Evolutionary conservation across 2,797 vertebrate genomes (phyloP).

Genomic region (Monodelphis domestica): DNA sequence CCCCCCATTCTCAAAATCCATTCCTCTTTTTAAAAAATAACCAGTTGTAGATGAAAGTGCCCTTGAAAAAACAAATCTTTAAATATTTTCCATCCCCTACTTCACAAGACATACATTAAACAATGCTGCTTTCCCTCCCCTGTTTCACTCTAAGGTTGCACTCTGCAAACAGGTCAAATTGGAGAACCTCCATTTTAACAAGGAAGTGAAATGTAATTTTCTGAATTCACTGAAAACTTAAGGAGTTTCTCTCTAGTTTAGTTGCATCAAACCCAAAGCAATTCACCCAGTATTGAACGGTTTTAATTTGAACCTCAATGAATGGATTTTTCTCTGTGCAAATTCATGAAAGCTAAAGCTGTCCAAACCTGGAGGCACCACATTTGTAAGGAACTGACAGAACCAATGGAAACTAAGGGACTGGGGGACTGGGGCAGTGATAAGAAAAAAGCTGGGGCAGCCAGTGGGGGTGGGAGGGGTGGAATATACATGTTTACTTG

Average conservation of each 20-base stretch:
- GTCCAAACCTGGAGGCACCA: conserved; percentile 71
- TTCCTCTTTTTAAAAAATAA: conserved; percentile 66
- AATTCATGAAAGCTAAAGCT: conserved; percentile 65
- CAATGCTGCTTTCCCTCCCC: conserved; percentile 60
- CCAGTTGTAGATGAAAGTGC: conserved; percentile 77
- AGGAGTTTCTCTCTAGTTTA: conserved; percentile 66
- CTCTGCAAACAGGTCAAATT: conserved; percentile 74
- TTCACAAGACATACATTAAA: conserved; percentile 69
- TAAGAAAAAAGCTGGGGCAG: conserved; percentile 19
- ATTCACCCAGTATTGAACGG: conserved; percentile 64
- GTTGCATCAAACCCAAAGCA: conserved; percentile 65
- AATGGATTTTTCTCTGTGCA: conserved; percentile 57
- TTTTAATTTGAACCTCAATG: conserved; percentile 70
- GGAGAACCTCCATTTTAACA: conserved; percentile 71
- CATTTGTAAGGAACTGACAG: conserved; percentile 70
- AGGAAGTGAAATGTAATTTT: conserved; percentile 77
- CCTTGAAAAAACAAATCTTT: conserved; percentile 77
- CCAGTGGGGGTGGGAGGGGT: no score
- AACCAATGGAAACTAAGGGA: conserved; percentile 19
- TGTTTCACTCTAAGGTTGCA: conserved; percentile 55
- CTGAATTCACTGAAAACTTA: conserved; percentile 69
- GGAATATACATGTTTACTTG: background rate
- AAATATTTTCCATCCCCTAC: conserved; percentile 72
- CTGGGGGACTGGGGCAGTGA: conserved; percentile 48
- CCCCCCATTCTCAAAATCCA: conserved; percentile 83